Base-by-base conservation (phyloP, 2,888 invertebrate species). In the Dryadula phaetusa region DNA sequence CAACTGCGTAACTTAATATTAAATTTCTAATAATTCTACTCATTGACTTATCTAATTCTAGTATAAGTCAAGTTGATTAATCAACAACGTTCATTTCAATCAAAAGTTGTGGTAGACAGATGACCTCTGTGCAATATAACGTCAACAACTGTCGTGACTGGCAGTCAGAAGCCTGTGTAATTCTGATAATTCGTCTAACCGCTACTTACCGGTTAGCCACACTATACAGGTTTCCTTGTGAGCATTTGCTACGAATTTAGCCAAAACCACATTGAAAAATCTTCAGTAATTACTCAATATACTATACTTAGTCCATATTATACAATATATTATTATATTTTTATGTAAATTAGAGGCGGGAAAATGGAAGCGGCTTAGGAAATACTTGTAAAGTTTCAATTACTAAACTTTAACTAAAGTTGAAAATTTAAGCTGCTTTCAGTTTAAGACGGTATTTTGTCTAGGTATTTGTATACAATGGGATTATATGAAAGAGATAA, bases 361-460 rank as follows among this genome's bases (percentile, higher is more conserved):
- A 20, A n/a, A 54, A 56, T 40, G 10, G 22, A 5, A 8, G 22
- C 20, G 22, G 37, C 56, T 37, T 37, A 56, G 54, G 28, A 52
- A 16, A 28, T 40, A 37, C 56, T 56, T 40, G 37, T n/a, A 54
- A 34, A 54, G 54, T 56, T 56, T 56, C 56, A 10, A 22, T 56
- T 56, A 40, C 37, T 40, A 40, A 54, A 54, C 34, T 37, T 20
- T 37, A 16, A 18, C 20, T 14, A 14, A 54, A 54, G 54, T 54
- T 40, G 22, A 22, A 22, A 40, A 56, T 37, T 56, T 56, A 37
- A 37, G 56, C 56, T 56, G 37, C 37, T 56, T 56, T 56, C 20
- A 40, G 37, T 37, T 56, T 56, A 56, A 56, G 56, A 56, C 37
- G 56, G 37, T 40, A 54, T 54, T 54, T 54, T n/a, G 53, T 18